Evolutionary conservation across 64 coral and sea anemone species (phyloP).

Genomic region (Platygyra sinensis): DNA sequence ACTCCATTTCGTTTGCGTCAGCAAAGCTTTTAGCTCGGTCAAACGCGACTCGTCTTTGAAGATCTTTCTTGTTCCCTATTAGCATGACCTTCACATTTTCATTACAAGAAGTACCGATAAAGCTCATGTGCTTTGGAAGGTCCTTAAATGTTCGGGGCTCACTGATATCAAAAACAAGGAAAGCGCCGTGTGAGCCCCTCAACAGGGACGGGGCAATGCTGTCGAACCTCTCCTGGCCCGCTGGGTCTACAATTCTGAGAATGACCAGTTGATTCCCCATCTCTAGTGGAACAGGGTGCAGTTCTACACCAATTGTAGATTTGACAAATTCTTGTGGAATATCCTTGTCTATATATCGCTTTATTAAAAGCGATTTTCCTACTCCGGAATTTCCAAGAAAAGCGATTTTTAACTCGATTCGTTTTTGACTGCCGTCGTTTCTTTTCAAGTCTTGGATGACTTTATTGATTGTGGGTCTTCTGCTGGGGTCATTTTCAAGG

Average conservation of each 20-base stretch:
- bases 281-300: conserved; percentile 35
- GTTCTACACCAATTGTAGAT: conserved; percentile 45
- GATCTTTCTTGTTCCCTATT: conserved; percentile 65
- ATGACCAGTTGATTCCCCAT: conserved; percentile 56
- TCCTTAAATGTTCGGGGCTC: conserved; percentile 17
- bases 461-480: conserved; percentile 35
- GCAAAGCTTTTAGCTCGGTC: conserved; percentile 44
- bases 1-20: conserved; percentile 33
- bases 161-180: conserved; percentile 66
- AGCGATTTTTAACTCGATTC: conserved; percentile 52
- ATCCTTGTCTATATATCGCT: conserved; percentile 11
- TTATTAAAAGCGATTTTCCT: conserved; percentile 64
- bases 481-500: conserved; percentile 54
- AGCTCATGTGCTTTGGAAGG: conserved; percentile 33
- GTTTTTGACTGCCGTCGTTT: conserved; percentile 48
- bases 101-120: conserved; percentile 31
- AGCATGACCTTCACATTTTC: conserved; percentile 66
- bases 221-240: conserved; percentile 59
- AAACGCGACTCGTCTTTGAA: conserved; percentile 6
- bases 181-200: conserved; percentile 66
- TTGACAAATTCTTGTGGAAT: neutral
- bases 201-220: conserved; percentile 57
- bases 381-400: conserved; percentile 56
- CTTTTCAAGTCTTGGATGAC: conserved; percentile 36
- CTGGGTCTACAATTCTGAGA: conserved; percentile 55